Evolutionary conservation across 2,797 vertebrate genomes (phyloP), one percentile per base, ranked within the genome.

Genomic region (Lacerta bilineata): DNA sequence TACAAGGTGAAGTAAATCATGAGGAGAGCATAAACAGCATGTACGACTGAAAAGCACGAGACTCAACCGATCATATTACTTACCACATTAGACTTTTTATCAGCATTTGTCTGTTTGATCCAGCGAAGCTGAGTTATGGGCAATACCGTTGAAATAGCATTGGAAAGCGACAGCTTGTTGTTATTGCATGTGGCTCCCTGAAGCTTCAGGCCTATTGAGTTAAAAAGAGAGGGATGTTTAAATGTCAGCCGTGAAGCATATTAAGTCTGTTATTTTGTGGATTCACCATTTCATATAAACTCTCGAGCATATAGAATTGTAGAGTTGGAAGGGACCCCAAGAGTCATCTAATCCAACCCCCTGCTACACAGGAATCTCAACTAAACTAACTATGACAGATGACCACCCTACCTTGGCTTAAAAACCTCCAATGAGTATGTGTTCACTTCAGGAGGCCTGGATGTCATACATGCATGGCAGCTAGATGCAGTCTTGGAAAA

Each of bases 71-170:
- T 17, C 20, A 36, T 69, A 23, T 69, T 87, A 92, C 97, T 97
- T 71, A 99, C 99, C 98, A 98, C 96, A 80, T 97, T 98, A 1
- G 97, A 97, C 94, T 98, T 98, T 93, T 97, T 99, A 95, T 99
- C 98, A 0, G 97, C 91, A 0, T 94, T 97, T 71, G 97, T 96
- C 87, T 99, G 98, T 92, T 98, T 99, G 94, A 98, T 93, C 99
- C 99, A 99, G 95, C 97, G 98, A 33, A 99, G 98, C 96, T 99
- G 99, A 1, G 99, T 99, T 50, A 99, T 98, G 0, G 98, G 98
- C 87, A 99, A 97, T 69, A 98, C 97, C 0, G 99, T 99, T 88
- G 98, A 99, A 97, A 99, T 99, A 87, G 98, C 94, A 1, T 96
- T 98, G 0, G 98, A 99, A 81, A 99, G 98, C 0, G 98, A 99